These are phyloP conservation scores for Elymnias hypermnestra DNA, from an alignment of 1,140 invertebrate genomes.

Conservation along the genomic window DNA sequence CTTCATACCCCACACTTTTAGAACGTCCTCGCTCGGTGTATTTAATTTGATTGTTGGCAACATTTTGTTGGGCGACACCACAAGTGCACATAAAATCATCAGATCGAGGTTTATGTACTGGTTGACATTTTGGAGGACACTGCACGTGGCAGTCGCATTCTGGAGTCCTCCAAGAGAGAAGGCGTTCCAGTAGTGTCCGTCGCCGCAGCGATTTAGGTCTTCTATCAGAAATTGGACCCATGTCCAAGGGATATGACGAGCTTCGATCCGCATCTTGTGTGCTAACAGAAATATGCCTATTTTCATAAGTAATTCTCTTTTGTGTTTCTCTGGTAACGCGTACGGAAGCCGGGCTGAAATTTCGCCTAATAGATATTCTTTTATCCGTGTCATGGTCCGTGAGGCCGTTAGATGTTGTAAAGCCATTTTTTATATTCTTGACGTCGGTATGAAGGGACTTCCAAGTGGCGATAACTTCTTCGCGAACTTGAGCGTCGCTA, in stretches of 20 bases:
- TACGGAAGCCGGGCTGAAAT: conserved; percentile 29
- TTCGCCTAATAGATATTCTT: conserved; percentile 39
- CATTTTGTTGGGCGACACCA: conserved; percentile 34
- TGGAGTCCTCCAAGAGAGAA: conserved; percentile 58
- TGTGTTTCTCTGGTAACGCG: conserved; percentile 36
- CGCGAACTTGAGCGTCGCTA: conserved; percentile 34
- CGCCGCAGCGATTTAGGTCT: conserved; percentile 36
- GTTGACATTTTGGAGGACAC: conserved; percentile 31
- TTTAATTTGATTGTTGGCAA: conserved; percentile 34
- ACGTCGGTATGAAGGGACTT: conserved; percentile 64
- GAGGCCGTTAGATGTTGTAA: conserved; percentile 36
- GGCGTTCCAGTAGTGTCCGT: conserved; percentile 52
- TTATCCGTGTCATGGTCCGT: conserved; percentile 26
- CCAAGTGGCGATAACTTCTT: conserved; percentile 68
- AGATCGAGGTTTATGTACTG: conserved; percentile 25
- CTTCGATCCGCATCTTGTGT: conserved; percentile 35
- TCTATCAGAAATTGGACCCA: conserved; percentile 34
- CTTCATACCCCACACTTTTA: conserved; percentile 68
- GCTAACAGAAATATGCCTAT: conserved; percentile 30
- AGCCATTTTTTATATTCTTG: conserved; percentile 65
- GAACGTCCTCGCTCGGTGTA: conserved; percentile 57
- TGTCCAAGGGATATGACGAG: conserved; percentile 45
- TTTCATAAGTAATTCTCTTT: conserved; percentile 54
- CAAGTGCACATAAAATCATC: conserved; percentile 56
- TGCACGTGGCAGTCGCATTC: conserved; percentile 55